A percentile compares a stretch with the other conserved stretches of the same genome.
These are phyloP conservation scores for Theristicus caerulescens DNA, from an alignment of 2,113 vertebrate species.

Conservation along the genomic window DNA sequence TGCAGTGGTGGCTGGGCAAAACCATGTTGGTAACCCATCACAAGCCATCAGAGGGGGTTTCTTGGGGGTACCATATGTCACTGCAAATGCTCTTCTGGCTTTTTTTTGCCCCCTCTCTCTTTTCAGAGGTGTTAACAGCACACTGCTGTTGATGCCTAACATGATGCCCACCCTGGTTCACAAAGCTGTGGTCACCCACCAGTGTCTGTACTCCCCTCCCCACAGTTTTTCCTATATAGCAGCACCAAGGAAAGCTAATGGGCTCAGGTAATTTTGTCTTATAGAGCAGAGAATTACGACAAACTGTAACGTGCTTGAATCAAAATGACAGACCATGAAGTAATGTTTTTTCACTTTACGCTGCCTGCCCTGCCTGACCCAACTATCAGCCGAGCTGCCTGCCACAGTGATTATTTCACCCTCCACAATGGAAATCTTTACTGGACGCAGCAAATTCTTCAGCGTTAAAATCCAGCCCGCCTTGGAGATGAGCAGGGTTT, in stretches of 20 bases:
- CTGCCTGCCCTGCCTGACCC: slow-evolving; percentile 33
- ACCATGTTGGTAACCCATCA: fast-evolving
- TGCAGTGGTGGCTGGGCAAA: neutral
- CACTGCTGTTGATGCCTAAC: neutral
- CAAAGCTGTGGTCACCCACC: neutral
- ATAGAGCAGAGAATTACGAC: slow-evolving; percentile 1
- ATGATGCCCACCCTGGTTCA: neutral
- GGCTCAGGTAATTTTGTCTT: slow-evolving; percentile 34
- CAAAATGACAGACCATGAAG: slow-evolving; percentile 67
- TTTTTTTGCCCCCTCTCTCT: neutral
- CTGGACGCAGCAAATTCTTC: neutral
- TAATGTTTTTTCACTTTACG: slow-evolving; percentile 20
- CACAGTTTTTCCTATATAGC: neutral
- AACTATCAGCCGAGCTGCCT: slow-evolving; percentile 24
- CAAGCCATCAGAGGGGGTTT: fast-evolving
- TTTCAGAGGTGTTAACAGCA: neutral
- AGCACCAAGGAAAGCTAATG: neutral
- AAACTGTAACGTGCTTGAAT: slow-evolving; percentile 46
- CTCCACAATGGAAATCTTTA: slow-evolving; percentile 23
- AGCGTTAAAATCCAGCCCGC: neutral
- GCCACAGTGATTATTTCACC: slow-evolving; percentile 61
- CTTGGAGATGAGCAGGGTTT: neutral
- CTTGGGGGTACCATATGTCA: too few species aligned
- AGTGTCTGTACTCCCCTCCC: neutral
- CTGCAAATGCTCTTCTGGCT: neutral